phyloP scores from a whole-genome alignment of 2,888 invertebrate genomes.

The Dryomyza anilis region DNA sequence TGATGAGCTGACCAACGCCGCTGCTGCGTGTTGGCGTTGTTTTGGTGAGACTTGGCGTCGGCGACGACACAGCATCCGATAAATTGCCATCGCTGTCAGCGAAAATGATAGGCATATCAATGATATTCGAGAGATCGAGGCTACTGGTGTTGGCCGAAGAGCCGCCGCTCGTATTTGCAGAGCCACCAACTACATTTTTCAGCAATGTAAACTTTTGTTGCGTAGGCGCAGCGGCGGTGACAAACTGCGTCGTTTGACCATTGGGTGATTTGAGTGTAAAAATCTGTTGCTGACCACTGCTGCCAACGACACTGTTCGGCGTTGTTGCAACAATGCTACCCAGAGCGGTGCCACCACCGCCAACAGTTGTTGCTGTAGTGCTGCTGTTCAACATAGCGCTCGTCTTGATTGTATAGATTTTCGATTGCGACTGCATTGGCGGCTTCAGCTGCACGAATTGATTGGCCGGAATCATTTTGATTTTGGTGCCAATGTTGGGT shows the following conservation, averaged over 20 bases:
- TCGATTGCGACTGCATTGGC: conserved; percentile 48
- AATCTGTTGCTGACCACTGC: conserved; percentile 48
- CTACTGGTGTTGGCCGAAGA: conserved; percentile 32
- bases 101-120: conserved; percentile 71
- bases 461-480: conserved; percentile 59
- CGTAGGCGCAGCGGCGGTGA: conserved; percentile 40
- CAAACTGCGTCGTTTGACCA: conserved; percentile 50
- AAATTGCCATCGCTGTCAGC: conserved; percentile 65
- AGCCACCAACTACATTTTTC: conserved; percentile 44
- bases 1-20: conserved; percentile 45
- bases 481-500: conserved; percentile 48
- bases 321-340: conserved; percentile 51
- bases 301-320: not conserved
- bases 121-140: conserved; percentile 66
- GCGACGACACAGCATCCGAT: conserved; percentile 33
- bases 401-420: conserved; percentile 57
- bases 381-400: conserved; percentile 33
- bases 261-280: conserved; percentile 54
- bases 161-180: conserved; percentile 47
- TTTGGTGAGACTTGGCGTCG: too few species aligned
- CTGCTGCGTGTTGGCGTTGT: conserved; percentile 23
- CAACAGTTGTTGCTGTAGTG: conserved; percentile 22
- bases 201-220: conserved; percentile 58
- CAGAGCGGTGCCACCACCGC: conserved; percentile 36
- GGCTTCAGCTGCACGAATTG: conserved; percentile 59